These are phyloP conservation scores for Syritta pipiens DNA, from an alignment of 2,888 invertebrate species.

Conservation along the genomic window DNA sequence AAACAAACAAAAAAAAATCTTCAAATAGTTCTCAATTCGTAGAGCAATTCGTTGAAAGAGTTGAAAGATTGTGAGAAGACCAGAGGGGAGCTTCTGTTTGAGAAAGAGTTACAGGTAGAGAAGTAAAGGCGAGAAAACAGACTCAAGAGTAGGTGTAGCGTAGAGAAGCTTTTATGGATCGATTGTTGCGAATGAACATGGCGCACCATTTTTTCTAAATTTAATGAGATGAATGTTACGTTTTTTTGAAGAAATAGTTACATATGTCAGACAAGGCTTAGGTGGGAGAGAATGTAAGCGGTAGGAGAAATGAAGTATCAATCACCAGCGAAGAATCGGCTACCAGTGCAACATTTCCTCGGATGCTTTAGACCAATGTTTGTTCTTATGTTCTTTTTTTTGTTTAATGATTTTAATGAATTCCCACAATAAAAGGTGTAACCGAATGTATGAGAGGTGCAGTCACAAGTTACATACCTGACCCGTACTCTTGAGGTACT, in stretches of 20 bases:
- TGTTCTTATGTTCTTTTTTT: no score
- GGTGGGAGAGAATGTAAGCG: slow-evolving; percentile 36
- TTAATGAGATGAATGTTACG: no score
- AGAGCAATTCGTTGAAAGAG: slow-evolving; percentile 37
- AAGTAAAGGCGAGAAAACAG: background rate
- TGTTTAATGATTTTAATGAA: slow-evolving; percentile 62
- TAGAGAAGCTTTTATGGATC: slow-evolving; percentile 36
- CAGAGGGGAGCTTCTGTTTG: background rate
- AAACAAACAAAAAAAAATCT: no score
- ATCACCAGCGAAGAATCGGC: slow-evolving; percentile 75
- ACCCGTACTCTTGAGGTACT: slow-evolving; percentile 83
- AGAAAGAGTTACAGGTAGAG: background rate
- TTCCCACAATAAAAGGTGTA: slow-evolving; percentile 67
- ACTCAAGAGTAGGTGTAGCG: slow-evolving; percentile 25
- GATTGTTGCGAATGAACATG: slow-evolving; percentile 10
- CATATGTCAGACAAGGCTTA: slow-evolving; percentile 10
- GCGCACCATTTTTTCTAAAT: slow-evolving; percentile 3
- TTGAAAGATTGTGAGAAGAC: slow-evolving; percentile 8
- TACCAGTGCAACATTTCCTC: slow-evolving; percentile 74
- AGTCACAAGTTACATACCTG: slow-evolving; percentile 80
- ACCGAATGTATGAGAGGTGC: slow-evolving; percentile 51
- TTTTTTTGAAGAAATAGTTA: no score
- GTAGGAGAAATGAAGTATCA: slow-evolving; percentile 74
- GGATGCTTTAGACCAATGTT: slow-evolving; percentile 63
- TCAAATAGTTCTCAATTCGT: slow-evolving; percentile 38